Evolutionary conservation across 2,888 invertebrate genomes (phyloP).

Genomic region (Parapristionchus giblindavisi): DNA sequence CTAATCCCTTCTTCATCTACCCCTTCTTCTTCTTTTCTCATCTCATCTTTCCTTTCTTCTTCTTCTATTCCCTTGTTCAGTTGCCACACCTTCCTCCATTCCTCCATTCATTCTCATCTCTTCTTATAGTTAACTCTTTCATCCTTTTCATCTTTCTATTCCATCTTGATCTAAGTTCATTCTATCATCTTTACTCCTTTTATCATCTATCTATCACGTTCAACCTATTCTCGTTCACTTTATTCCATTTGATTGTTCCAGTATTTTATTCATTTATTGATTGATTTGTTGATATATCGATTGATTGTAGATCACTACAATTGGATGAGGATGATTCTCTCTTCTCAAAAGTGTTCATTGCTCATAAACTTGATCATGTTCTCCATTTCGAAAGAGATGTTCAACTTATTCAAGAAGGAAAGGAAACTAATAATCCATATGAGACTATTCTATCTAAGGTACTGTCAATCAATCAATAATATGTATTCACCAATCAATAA

Average conservation of each 20-base stretch:
- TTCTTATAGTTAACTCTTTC: not conserved
- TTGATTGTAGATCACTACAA: not conserved
- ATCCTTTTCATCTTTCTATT: not conserved
- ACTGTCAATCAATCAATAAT: too few relatives aligned
- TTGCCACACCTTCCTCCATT: not conserved
- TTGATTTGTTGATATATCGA: not conserved
- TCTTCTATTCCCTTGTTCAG: not conserved
- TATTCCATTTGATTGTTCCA: not conserved
- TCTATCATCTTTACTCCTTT: not conserved
- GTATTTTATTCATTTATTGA: not conserved
- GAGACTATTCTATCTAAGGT: constrained; percentile 83
- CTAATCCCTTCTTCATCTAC: not conserved
- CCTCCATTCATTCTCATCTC: not conserved
- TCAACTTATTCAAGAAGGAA: constrained; percentile 79
- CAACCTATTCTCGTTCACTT: not conserved
- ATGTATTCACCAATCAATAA: too few relatives aligned
- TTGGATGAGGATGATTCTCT: constrained; percentile 79
- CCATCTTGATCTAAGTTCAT: not conserved
- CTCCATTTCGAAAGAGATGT: constrained; percentile 79
- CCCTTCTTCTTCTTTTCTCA: not conserved
- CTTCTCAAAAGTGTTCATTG: constrained; percentile 80
- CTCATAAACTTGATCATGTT: constrained; percentile 88
- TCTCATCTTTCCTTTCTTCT: not conserved
- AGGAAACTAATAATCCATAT: constrained; percentile 76
- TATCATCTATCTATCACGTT: not conserved